A percentile compares a stretch with the other conserved stretches of the same genome.
These are phyloP conservation scores for Phrynocephalus versicolor DNA, from an alignment of 2,113 vertebrate genomes.

Conservation along the genomic window DNA sequence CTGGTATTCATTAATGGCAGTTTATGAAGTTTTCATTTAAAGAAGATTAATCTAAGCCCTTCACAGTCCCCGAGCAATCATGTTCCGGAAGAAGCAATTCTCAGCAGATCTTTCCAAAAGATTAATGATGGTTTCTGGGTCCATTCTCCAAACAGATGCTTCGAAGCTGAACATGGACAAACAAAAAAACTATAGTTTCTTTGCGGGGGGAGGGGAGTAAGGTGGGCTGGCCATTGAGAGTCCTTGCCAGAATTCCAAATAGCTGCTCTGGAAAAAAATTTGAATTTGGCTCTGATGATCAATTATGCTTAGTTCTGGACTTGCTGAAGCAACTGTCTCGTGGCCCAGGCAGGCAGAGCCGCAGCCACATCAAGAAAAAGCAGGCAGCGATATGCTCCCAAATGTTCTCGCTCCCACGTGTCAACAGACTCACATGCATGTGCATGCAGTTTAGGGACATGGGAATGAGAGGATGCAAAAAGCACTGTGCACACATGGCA, in stretches of 20 bases:
- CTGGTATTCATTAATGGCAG: conserved; percentile 55
- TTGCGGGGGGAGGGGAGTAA: too few species aligned
- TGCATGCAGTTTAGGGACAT: not conserved
- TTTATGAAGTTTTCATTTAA: conserved; percentile 67
- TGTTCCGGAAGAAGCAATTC: conserved; percentile 40
- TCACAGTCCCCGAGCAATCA: conserved; percentile 45
- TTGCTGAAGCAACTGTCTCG: not conserved
- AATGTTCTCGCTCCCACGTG: not conserved
- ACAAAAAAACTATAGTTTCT: not conserved
- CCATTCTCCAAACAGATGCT: conserved; percentile 31
- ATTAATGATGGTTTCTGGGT: conserved; percentile 1
- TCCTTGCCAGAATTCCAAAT: conserved; percentile 1
- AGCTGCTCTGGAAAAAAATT: not conserved
- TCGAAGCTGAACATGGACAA: not conserved
- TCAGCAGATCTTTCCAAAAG: conserved; percentile 33
- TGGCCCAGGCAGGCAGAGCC: not conserved
- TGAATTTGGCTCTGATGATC: not conserved
- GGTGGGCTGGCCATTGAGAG: not conserved
- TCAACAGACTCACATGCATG: too few species aligned
- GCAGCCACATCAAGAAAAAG: not conserved
- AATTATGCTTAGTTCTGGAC: not conserved
- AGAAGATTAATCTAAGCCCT: conserved; percentile 64
- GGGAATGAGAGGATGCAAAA: not conserved
- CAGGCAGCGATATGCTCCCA: not conserved
- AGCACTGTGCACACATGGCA: not conserved